Conservation (phyloP, 2,797 vertebrate species). For the Vireo griseus region DNA sequence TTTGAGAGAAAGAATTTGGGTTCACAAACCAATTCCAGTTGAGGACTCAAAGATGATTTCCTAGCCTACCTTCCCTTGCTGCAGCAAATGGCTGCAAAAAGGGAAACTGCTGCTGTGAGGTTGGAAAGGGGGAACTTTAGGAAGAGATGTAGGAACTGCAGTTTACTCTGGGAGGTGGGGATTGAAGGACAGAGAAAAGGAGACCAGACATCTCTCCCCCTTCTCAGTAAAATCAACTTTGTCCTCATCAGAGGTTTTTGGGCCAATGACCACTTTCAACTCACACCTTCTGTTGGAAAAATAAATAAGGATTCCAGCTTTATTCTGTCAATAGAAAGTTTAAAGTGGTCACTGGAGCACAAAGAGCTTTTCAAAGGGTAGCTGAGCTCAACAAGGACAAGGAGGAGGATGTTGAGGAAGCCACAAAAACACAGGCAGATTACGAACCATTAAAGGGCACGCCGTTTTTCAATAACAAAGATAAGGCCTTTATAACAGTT, state of each 20-base stretch:
- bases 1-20: background rate
- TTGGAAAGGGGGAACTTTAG: background rate
- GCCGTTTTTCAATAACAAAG: background rate
- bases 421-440: background rate
- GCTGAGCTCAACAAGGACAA: background rate
- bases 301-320: background rate
- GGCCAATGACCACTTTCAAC: constrained; percentile 45
- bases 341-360: constrained; percentile 42
- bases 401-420: background rate
- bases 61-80: background rate
- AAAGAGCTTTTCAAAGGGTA: constrained; percentile 22
- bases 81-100: background rate
- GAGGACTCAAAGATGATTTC: background rate
- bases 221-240: background rate
- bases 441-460: background rate
- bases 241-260: background rate
- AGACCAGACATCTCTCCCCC: background rate
- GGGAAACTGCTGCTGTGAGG: background rate
- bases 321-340: constrained; percentile 25
- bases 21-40: background rate
- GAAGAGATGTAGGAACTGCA: background rate
- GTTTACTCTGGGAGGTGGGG: background rate
- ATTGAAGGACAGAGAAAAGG: background rate
- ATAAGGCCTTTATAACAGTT: background rate
- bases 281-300: background rate